phyloP scores from a whole-genome alignment of 1,140 invertebrate genomes.

The Drosophila melanica region DNA sequence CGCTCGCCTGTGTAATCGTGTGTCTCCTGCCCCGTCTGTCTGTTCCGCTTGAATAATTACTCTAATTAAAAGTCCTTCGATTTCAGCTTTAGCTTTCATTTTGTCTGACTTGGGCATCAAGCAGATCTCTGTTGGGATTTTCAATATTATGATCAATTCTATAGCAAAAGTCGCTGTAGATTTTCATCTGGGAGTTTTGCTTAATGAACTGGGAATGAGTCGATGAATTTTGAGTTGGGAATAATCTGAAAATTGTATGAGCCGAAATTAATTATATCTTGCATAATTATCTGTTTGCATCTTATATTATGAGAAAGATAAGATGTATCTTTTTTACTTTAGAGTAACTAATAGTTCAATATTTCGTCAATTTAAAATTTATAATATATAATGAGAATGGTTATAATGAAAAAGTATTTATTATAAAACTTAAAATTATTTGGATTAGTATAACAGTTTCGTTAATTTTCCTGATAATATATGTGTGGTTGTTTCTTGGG shows the following conservation, averaged over 20 bases:
- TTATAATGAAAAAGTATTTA: no score
- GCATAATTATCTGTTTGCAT: neutral
- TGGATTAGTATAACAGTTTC: no score
- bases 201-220: slow-evolving; percentile 29
- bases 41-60: slow-evolving; percentile 79
- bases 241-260: neutral
- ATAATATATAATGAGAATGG: no score
- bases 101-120: slow-evolving; percentile 63
- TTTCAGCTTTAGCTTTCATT: slow-evolving; percentile 64
- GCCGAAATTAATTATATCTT: slow-evolving; percentile 17
- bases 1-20: slow-evolving; percentile 46
- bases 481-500: slow-evolving; percentile 23
- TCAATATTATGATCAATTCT: no score
- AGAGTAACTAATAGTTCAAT: no score
- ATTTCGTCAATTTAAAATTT: no score
- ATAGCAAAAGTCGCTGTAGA: slow-evolving; percentile 7
- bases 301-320: neutral
- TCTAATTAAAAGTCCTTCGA: slow-evolving; percentile 73
- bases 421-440: no score
- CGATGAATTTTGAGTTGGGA: neutral
- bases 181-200: slow-evolving; percentile 6
- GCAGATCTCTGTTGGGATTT: slow-evolving; percentile 34
- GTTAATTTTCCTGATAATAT: neutral
- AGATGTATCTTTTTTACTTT: no score
- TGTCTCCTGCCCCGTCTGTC: slow-evolving; percentile 39